These are phyloP conservation scores for Aramus guarauna DNA, from an alignment of 2,113 vertebrate species.

Conservation along the genomic window DNA sequence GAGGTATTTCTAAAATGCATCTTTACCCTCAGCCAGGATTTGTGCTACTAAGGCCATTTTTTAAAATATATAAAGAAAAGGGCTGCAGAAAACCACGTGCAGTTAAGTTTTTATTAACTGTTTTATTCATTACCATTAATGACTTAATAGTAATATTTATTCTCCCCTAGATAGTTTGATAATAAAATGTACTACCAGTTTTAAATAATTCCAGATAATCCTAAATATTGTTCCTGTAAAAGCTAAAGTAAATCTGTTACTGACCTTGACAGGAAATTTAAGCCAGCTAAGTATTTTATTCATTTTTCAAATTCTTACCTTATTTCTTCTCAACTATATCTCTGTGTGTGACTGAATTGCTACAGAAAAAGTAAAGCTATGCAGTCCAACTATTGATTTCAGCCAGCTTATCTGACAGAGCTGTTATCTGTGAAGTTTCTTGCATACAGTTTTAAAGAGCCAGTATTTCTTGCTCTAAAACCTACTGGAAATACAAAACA, in stretches of 20 bases:
- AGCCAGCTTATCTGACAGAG: not conserved
- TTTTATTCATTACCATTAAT: not conserved
- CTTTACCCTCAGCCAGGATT: not conserved
- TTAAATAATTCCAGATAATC: slow-evolving; percentile 16
- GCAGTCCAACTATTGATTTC: not conserved
- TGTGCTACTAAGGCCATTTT: not conserved
- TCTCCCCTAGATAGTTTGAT: not conserved
- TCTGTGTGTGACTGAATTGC: not conserved
- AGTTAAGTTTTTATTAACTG: not conserved
- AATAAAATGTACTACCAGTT: not conserved
- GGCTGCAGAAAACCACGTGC: not conserved
- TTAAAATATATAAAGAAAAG: not conserved
- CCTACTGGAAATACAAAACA: not conserved
- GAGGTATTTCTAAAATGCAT: not conserved
- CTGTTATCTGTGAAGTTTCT: not conserved
- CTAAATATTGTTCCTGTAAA: not conserved
- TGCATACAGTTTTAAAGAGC: not conserved
- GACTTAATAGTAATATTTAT: slow-evolving; percentile 5
- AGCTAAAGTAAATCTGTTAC: not conserved
- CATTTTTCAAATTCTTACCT: not conserved
- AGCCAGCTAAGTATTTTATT: not conserved
- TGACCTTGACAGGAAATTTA: not conserved
- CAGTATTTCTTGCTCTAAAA: not conserved
- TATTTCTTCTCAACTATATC: not conserved
- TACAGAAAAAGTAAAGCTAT: not conserved